Percentiles rank a stretch among this genome's conserved stretches.
Evolutionary conservation across 1,140 invertebrate genomes (phyloP).

Genomic region (Eciton burchellii): DNA sequence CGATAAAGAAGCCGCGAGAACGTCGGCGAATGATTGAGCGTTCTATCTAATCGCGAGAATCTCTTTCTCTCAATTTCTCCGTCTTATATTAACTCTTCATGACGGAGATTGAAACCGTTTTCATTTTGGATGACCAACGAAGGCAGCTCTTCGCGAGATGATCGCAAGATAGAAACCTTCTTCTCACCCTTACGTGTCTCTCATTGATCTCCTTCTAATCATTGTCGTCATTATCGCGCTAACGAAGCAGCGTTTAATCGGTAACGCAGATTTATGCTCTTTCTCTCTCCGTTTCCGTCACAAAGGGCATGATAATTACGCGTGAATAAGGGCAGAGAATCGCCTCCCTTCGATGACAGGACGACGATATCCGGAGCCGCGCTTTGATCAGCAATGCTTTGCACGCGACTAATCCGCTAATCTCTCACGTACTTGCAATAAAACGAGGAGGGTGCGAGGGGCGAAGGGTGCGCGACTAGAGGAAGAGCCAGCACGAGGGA

Average conservation of each 20-base stretch:
- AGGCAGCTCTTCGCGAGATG: too few species aligned
- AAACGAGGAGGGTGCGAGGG: slow-evolving; percentile 41
- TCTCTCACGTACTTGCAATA: slow-evolving; percentile 68
- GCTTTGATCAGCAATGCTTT: slow-evolving; percentile 69
- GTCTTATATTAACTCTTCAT: background rate
- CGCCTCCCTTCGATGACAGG: background rate
- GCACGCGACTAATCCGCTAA: slow-evolving; percentile 67
- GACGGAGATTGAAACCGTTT: background rate
- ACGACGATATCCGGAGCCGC: slow-evolving; percentile 40
- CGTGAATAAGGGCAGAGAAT: slow-evolving; percentile 36
- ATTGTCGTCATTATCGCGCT: background rate
- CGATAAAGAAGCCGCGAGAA: slow-evolving; percentile 6
- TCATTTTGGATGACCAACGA: background rate
- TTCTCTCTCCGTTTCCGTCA: background rate
- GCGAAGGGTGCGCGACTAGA: slow-evolving; percentile 7
- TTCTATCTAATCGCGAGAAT: background rate
- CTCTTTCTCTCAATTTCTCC: background rate
- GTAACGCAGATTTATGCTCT: background rate
- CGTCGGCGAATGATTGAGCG: background rate
- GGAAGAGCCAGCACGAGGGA: slow-evolving; percentile 25
- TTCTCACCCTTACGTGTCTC: background rate
- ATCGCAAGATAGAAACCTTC: background rate
- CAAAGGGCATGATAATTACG: slow-evolving; percentile 49
- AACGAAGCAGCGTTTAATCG: background rate
- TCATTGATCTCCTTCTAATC: background rate